Evolutionary conservation across 2,888 invertebrate genomes (phyloP).

Genomic region (Archips crataeganus): DNA sequence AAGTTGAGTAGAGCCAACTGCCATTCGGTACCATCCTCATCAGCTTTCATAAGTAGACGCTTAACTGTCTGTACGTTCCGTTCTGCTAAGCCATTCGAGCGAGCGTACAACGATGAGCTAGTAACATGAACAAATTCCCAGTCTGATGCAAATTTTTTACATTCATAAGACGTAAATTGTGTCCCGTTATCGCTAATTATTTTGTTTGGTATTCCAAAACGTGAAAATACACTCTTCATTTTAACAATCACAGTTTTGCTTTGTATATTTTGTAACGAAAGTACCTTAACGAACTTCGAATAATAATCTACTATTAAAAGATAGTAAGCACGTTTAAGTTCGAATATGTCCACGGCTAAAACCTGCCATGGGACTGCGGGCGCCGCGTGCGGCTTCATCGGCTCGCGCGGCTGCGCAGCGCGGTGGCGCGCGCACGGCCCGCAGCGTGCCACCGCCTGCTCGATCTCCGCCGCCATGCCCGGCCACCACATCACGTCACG

Average conservation of each 20-base stretch:
- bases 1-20: constrained; percentile 43
- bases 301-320: constrained; percentile 16
- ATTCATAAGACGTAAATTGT: not conserved
- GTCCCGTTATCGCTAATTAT: no score
- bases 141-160: not conserved
- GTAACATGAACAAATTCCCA: not conserved
- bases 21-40: constrained; percentile 38
- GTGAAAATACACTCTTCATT: no score
- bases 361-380: constrained; percentile 21
- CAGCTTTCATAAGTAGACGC: constrained; percentile 29
- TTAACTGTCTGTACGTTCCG: constrained; percentile 40
- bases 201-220: no score
- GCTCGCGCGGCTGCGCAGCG: not conserved
- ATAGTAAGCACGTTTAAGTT: not conserved
- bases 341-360: not conserved
- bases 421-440: not conserved
- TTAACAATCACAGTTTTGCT: not conserved
- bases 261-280: not conserved
- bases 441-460: no score
- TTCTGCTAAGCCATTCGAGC: constrained; percentile 41
- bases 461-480: no score
- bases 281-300: constrained; percentile 8
- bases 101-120: constrained; percentile 31
- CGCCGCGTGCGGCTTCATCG: not conserved
- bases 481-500: not conserved